These are phyloP conservation scores for Cetonia aurata DNA, from an alignment of 2,888 invertebrate genomes.

Conservation along the genomic window DNA sequence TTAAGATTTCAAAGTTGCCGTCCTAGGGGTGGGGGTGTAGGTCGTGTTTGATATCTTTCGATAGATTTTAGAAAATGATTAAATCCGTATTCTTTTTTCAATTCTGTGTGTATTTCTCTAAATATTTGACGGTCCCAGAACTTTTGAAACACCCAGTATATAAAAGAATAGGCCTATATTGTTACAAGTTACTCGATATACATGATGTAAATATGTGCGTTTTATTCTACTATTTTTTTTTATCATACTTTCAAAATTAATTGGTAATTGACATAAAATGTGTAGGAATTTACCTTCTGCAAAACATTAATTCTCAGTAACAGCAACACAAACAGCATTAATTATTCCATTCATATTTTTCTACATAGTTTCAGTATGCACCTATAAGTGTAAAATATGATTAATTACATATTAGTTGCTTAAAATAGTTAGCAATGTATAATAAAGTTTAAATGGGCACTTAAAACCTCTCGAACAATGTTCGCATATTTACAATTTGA, in stretches of 20 bases:
- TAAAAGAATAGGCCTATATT: too few relatives aligned
- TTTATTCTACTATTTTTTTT: background rate
- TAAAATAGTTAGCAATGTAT: slow-evolving; percentile 14
- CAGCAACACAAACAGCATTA: background rate
- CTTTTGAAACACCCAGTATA: too few relatives aligned
- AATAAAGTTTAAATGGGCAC: slow-evolving; percentile 17
- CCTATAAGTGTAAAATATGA: background rate
- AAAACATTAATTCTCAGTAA: background rate
- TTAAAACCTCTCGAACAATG: slow-evolving; percentile 33
- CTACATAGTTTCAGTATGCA: background rate
- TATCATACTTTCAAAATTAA: too few relatives aligned
- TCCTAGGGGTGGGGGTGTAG: too few relatives aligned
- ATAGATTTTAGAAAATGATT: too few relatives aligned
- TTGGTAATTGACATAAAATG: too few relatives aligned
- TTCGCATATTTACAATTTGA: slow-evolving; percentile 29
- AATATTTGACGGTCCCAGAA: too few relatives aligned
- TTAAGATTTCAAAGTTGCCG: too few relatives aligned
- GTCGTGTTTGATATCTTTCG: too few relatives aligned
- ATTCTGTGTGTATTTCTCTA: too few relatives aligned
- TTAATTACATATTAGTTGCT: slow-evolving; percentile 1
- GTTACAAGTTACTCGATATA: background rate
- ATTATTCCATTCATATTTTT: background rate
- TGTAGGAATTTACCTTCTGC: background rate
- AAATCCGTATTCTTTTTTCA: too few relatives aligned
- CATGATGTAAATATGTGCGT: background rate